Percentiles rank a stretch among this genome's conserved stretches.
phyloP scores from a whole-genome alignment of 2,888 invertebrate species.

The Cataglyphis albicans region DNA sequence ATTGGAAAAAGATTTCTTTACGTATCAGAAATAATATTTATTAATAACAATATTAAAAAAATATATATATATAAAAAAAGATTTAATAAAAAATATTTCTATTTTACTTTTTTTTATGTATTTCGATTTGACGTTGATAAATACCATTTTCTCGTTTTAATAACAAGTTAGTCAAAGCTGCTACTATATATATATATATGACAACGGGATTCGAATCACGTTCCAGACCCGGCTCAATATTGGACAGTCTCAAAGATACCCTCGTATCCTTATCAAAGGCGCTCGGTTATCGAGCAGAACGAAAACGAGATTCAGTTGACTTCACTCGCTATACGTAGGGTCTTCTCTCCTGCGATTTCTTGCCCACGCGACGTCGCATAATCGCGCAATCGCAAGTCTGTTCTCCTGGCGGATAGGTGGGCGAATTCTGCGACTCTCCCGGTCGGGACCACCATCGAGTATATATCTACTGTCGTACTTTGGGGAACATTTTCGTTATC shows the following conservation, averaged over 20 bases:
- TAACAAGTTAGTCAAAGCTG: slow-evolving; percentile 33
- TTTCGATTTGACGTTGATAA: slow-evolving; percentile 18
- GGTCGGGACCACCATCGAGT: slow-evolving; percentile 49
- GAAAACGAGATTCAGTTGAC: slow-evolving; percentile 53
- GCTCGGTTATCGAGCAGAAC: slow-evolving; percentile 47
- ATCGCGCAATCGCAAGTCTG: slow-evolving; percentile 51
- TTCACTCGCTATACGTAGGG: slow-evolving; percentile 14
- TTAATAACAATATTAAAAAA: not conserved
- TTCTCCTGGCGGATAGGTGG: slow-evolving; percentile 32
- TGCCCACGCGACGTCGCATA: slow-evolving; percentile 42
- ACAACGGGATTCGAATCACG: slow-evolving; percentile 50
- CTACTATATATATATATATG: not conserved
- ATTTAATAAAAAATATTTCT: not conserved
- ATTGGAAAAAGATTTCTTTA: not conserved
- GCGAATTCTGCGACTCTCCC: slow-evolving; percentile 45
- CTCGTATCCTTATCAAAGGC: slow-evolving; percentile 51
- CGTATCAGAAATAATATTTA: not conserved
- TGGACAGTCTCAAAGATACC: slow-evolving; percentile 42
- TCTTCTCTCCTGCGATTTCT: slow-evolving; percentile 51
- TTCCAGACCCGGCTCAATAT: slow-evolving; percentile 52
- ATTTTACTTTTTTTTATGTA: not conserved
- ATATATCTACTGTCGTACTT: slow-evolving; percentile 53
- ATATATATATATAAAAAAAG: not conserved
- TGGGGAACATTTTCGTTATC: slow-evolving; percentile 78
- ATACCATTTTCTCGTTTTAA: slow-evolving; percentile 27